Conservation (phyloP, 1,140 invertebrate species). For the Centruroides sculpturatus region DNA sequence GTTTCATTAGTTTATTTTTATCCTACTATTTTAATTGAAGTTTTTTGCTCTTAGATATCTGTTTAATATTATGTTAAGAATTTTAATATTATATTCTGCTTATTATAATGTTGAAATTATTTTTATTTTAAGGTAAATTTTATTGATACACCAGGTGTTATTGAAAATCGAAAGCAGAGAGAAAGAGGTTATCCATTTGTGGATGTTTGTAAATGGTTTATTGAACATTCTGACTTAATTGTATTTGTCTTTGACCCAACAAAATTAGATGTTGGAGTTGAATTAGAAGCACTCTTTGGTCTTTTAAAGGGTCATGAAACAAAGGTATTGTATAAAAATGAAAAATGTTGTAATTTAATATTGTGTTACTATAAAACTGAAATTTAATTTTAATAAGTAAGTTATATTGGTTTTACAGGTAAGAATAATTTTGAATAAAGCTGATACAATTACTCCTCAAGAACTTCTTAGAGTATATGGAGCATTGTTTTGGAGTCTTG, state of each 20-base stretch:
- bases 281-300: conserved; percentile 47
- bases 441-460: conserved; percentile 96
- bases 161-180: conserved; percentile 85
- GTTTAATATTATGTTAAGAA: no score
- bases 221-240: conserved; percentile 85
- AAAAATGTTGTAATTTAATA: neutral
- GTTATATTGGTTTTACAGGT: conserved; percentile 34
- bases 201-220: conserved; percentile 87
- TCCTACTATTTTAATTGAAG: no score
- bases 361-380: neutral
- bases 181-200: conserved; percentile 87
- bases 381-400: neutral
- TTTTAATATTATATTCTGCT: no score
- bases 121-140: conserved; percentile 63
- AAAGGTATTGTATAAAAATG: conserved; percentile 32
- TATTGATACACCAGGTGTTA: conserved; percentile 87
- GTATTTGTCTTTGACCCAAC: conserved; percentile 88
- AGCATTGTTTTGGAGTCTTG: conserved; percentile 96
- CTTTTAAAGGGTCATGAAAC: conserved; percentile 54
- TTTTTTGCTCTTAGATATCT: no score
- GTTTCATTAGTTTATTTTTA: no score
- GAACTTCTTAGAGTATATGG: conserved; percentile 97
- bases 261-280: conserved; percentile 84
- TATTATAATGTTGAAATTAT: neutral
- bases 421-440: conserved; percentile 94